Evolutionary conservation across 2,888 invertebrate species (phyloP).

Genomic region (Pimpla rufipes): DNA sequence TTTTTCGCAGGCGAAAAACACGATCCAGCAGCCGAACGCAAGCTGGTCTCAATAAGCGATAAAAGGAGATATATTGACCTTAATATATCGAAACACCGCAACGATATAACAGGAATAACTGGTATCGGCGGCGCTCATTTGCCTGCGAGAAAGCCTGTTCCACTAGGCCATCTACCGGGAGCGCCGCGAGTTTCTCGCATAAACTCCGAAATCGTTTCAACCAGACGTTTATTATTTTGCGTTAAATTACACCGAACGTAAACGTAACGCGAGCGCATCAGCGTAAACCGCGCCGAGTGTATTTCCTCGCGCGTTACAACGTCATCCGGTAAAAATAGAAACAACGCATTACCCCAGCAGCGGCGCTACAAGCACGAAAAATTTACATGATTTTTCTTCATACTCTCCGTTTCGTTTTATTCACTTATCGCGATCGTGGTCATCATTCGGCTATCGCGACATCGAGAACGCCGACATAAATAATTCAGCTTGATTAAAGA

Average conservation of each 20-base stretch:
- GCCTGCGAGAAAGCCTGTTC: not conserved
- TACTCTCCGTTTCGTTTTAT: not conserved
- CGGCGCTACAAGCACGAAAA: constrained; percentile 40
- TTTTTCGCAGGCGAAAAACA: not conserved
- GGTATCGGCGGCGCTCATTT: not conserved
- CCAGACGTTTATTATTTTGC: constrained; percentile 56
- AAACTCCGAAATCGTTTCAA: constrained; percentile 9
- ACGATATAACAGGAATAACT: not conserved
- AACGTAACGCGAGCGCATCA: constrained; percentile 26
- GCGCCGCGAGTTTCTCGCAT: not conserved
- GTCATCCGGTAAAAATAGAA: constrained; percentile 29
- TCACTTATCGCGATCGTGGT: constrained; percentile 28
- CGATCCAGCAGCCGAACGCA: not conserved
- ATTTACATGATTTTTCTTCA: constrained; percentile 38
- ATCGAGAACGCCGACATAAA: constrained; percentile 50
- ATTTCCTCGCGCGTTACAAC: constrained; percentile 8
- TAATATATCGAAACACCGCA: constrained; percentile 51
- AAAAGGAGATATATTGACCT: not conserved
- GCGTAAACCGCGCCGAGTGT: constrained; percentile 17
- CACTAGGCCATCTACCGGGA: constrained; percentile 14
- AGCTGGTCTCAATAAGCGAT: not conserved
- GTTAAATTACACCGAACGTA: constrained; percentile 47
- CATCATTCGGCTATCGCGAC: constrained; percentile 32
- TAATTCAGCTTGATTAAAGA: constrained; percentile 57
- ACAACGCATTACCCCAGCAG: constrained; percentile 9